Evolutionary conservation across 2,888 invertebrate genomes (phyloP).

Genomic region (Hydroisotoma schaefferi): DNA sequence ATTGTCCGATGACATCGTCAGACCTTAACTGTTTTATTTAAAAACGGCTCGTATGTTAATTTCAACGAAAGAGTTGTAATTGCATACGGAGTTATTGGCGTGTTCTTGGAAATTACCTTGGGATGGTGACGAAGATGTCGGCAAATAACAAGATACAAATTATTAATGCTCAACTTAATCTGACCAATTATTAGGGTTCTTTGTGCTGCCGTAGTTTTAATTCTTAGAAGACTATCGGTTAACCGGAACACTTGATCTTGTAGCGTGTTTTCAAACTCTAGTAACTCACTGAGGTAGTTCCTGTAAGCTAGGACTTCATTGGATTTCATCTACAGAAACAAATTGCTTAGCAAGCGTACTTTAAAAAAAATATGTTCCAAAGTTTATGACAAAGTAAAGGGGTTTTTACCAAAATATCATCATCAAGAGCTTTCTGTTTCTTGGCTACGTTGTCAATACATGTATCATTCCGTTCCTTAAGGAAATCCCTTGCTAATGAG

Average conservation of each 20-base stretch:
- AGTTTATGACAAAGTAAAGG: not conserved
- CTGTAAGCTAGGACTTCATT: constrained; percentile 42
- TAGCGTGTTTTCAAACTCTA: constrained; percentile 34
- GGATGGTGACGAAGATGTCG: constrained; percentile 33
- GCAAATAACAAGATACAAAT: constrained; percentile 42
- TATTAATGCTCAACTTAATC: constrained; percentile 44
- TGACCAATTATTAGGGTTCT: constrained; percentile 42
- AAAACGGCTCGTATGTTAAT: too few relatives aligned
- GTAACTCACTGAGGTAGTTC: constrained; percentile 43
- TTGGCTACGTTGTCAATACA: constrained; percentile 35
- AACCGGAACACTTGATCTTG: constrained; percentile 36
- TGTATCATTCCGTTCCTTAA: constrained; percentile 21
- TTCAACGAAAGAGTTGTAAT: too few relatives aligned
- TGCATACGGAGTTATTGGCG: too few relatives aligned
- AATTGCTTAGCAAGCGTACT: not conserved
- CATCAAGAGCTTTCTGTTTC: constrained; percentile 33
- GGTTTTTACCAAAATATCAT: constrained; percentile 28
- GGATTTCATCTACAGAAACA: constrained; percentile 26
- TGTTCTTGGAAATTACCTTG: constrained; percentile 10
- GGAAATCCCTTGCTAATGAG: constrained; percentile 28
- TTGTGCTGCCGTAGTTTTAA: constrained; percentile 43
- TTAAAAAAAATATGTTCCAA: not conserved
- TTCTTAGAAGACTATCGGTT: constrained; percentile 39
- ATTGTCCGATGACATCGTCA: constrained; percentile 42
- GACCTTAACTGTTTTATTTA: too few relatives aligned